Evolutionary conservation across 2,797 vertebrate species (phyloP), one percentile per base, ranked within the genome.

Genomic region (Leucoraja ocellata): DNA sequence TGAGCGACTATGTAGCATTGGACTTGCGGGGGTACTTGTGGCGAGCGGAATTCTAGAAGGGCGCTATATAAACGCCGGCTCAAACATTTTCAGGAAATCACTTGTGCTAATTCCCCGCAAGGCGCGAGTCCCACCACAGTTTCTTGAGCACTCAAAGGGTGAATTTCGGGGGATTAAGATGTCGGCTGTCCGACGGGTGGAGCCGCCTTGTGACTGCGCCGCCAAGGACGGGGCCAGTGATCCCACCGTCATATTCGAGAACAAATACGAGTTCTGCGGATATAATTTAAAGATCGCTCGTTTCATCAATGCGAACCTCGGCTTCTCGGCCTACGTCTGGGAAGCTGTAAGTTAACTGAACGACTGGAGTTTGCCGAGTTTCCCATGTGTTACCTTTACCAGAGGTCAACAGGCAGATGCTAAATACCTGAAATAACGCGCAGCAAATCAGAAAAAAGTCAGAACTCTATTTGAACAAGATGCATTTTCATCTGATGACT

Each of bases 201-300:
- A 36, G n/a, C 0, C 71, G 2, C 76, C 71, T 23, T n/a, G 1
- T 23, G 32, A 76, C 1, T 36, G 6, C 0, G 71, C 36, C 10
- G 4, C 16, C 6, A 73, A 91, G 23, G 39, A 73, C 1, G 39
- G 71, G 7, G 1, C 1, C 21, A 0, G n/a, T 0, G n/a, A 68
- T 18, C 8, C 61, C 5, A 2, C 10, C 13, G 54, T 74, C 90
- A 6, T 76, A 8, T 32, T 65, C 36, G 71, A 92, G 90, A 74
- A 74, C 46, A 73, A 74, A 73, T 92, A 92, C 39, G 36, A 74
- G 18, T 92, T 92, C 25, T 74, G 68, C 46, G 39, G 90, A 73
- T 74, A 74, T 25, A 76, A 1, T 46, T 74, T 92, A 74, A 76
- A 74, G 71, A 92, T 76, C 36, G 5, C 36, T 76, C 90, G 90